Base-by-base conservation (phyloP, 2,888 invertebrate genomes). In the Therioaphis trifolii region DNA sequence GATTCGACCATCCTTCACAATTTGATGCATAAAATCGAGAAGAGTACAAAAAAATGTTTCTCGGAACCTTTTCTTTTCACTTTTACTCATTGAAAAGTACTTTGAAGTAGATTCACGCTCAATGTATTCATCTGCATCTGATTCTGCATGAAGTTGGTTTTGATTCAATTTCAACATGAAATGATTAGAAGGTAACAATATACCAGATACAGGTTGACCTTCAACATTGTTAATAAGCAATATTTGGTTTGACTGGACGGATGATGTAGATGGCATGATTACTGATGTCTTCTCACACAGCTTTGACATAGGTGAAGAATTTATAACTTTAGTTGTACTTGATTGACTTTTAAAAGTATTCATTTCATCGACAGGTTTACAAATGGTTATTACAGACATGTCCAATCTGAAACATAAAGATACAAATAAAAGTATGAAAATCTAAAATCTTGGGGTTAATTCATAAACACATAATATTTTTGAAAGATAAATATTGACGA, bases 121-220 rank as follows among this genome's bases (percentile, higher is more conserved):
- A 1, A 27, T 46, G 14, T 58, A 21, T 15, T 80, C 71, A 61
- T 82, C 74, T 52, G 63, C 35, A 40, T 74, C 63, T 40, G 46
- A 63, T 49, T 63, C 35, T 1, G 40, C 4, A 74, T 72, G 72
- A 18, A 40, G 4, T 9, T 63, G 82, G 15, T 82, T 82, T 49
- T 82, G 61, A 72, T 82, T 82, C 27, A 82, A 74, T 74, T 82
- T 82, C 12, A 82, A 52, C 82, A 82, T 82, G n/a, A 82, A 82
- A 74, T 82, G 72, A 74, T 82, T 82, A n/a, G 61, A 43, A n/a
- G 82, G 82, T 74, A 82, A 24, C n/a, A 82, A 63, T 63, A 74
- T 74, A 5, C 82, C 82, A 27, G 82, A 82, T 11, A 82, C 52
- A 0, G 72, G 40, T 52, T 82, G 82, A 12, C 82, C 82, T 24